Base-by-base conservation (phyloP, 2,113 vertebrate genomes). In the Paracanthobrama guichenoti region DNA sequence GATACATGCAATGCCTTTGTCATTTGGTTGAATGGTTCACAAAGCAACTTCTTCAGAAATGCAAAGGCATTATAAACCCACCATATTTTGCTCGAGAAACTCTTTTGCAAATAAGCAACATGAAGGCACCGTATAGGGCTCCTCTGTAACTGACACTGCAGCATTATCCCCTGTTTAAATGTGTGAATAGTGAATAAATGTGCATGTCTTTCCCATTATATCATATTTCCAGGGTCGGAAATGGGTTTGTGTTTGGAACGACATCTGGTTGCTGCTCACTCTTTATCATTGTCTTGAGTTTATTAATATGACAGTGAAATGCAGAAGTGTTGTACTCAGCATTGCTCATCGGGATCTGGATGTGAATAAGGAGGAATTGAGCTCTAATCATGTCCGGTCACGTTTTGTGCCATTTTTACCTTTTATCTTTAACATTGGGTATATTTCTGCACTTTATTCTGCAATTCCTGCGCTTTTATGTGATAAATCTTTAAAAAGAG, bases 311-410 rank as follows among this genome's bases (percentile, higher is more conserved):
- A 71, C 57, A 2, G 1, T 57, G 8, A 71, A 69, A 82, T 35
- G 80, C 80, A 72, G 80, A 82, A 82, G 80, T 55, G 22, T 24
- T 31, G 64, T 28, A 39, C 26, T 81, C 79, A 55, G 18, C 62
- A 31, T 81, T 81, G 44, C 64, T 55, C 79, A 81, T 67, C 79
- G 10, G 80, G 64, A 20, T n/a, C 20, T 81, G 64, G 71, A 81
- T 71, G 5, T 80, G 62, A 55, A 35, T 12, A 80, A 66, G 39
- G 8, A 80, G 60, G n/a, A 31, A 80, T 12, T 69, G 18, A 39
- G 0, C 18, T 66, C 3, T 3, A 16, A 66, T 64, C 62, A 31
- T 4, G 28, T 71, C 67, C n/a, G 10, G 35, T 71, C 67, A 42
- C 35, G 35, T 71, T 42, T 69, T 4, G 6, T 71, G 67, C 20